Base-by-base conservation (phyloP, 2,888 invertebrate genomes). In the Melipona bicolor region DNA sequence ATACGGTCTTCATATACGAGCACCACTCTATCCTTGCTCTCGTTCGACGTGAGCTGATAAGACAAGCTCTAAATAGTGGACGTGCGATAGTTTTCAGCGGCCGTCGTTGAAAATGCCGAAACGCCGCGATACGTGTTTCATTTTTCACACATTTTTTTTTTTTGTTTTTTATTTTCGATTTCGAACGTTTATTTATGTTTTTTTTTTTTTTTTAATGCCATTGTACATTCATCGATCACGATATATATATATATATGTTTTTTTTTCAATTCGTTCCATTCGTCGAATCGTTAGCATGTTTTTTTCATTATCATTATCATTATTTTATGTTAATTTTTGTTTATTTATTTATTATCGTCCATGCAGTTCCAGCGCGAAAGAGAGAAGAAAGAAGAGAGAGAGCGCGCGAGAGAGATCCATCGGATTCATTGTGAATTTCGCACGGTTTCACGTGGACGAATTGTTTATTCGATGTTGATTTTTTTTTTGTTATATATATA, bases 1-100 rank as follows among this genome's bases (percentile, higher is more conserved):
- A 95, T 95, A 95, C 95, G 95, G 94, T 95, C 95, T 92, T 94
- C 95, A 92, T 95, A 95, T 91, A 95, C 94, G 93, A 95, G 95
- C 94, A 95, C 95, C 94, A 95, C 95, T 92, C 95, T 95, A 93
- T 95, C 95, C 94, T 94, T 95, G 93, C 93, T 95, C 91, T 94
- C 94, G 92, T 94, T 94, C 89, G 94, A 93, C 80, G 95, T 94
- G 88, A 95, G 94, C 91, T 95, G 94, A 93, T 95, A 95, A 88
- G 95, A 95, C 91, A 95, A 92, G 93, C 95, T 95, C 95, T 95
- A 91, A 88, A 86, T 11, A 84, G 82, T 70, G 83, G 85, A 72
- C 68, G 79, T 67, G 80, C 70, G 64, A 70, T 82, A 54, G 61
- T 43, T 69, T 84, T 77, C 77, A 50, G 65, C 72, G 81, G 73